Evolutionary conservation across 2,797 vertebrate genomes (phyloP).

Genomic region (Sarcoramphus papa): DNA sequence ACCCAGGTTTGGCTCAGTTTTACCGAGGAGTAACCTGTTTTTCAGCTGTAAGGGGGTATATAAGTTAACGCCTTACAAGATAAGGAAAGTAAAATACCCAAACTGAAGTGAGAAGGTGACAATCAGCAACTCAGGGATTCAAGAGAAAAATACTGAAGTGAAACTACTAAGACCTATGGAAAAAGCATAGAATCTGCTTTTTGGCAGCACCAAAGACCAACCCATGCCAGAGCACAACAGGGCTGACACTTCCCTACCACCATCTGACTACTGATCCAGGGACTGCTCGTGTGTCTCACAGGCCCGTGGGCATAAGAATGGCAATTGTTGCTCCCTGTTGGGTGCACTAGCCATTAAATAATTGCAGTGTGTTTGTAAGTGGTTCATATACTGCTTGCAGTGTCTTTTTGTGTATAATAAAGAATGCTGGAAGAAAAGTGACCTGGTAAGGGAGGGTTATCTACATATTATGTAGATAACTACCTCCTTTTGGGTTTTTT

Average conservation of each 20-base stretch:
- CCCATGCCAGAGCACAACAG: not conserved
- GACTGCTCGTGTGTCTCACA: rapidly evolving
- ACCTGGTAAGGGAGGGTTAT: not conserved
- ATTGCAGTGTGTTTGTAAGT: not conserved
- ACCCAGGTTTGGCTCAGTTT: not conserved
- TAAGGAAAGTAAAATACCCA: not conserved
- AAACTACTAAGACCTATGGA: not conserved
- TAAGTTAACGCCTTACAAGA: not conserved
- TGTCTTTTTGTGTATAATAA: not conserved
- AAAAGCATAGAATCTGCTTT: not conserved
- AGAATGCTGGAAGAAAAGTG: not conserved
- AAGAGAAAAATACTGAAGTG: not conserved
- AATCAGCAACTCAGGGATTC: not conserved
- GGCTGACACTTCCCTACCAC: not conserved
- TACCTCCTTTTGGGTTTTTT: not conserved
- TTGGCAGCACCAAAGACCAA: not conserved
- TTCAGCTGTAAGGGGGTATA: not conserved
- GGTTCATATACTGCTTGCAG: not conserved
- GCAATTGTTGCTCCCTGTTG: not conserved
- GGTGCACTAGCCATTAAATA: not conserved
- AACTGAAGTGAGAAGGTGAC: not conserved
- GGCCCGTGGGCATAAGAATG: rapidly evolving
- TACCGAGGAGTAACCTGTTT: not conserved
- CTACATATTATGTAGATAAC: not conserved
- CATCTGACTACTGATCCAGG: rapidly evolving